Conservation (phyloP, 2,797 vertebrate genomes). For the Antrozous pallidus region DNA sequence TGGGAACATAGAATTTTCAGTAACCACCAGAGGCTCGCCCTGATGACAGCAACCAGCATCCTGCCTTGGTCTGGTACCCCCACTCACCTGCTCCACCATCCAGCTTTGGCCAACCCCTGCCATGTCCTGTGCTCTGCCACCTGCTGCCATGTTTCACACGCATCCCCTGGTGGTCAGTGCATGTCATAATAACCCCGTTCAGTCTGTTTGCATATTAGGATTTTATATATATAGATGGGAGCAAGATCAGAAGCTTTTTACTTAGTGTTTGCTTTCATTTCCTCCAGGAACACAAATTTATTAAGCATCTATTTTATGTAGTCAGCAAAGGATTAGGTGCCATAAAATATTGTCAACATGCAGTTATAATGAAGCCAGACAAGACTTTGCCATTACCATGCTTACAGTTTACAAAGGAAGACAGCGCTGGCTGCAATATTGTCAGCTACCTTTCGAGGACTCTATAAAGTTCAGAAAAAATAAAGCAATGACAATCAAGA, state of each 20-base stretch:
- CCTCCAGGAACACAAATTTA: background rate
- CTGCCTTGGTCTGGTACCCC: too few species aligned
- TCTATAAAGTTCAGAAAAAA: background rate
- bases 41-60: too few species aligned
- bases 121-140: too few species aligned
- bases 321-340: background rate
- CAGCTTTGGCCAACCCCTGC: accelerated
- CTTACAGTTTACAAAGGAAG: background rate
- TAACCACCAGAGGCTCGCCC: too few species aligned
- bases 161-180: too few species aligned
- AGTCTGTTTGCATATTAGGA: too few species aligned
- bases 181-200: too few species aligned
- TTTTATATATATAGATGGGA: background rate
- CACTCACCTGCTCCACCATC: too few species aligned
- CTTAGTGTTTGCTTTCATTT: background rate
- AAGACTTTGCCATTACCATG: background rate
- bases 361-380: background rate
- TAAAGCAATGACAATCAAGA: background rate
- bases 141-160: too few species aligned
- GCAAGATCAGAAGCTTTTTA: background rate
- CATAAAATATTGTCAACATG: background rate
- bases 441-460: too few species aligned
- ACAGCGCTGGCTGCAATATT: background rate
- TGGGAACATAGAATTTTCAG: too few species aligned
- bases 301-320: background rate